These are phyloP conservation scores for Anguilla marmorata DNA, from an alignment of 2,797 vertebrate species.

Conservation along the genomic window DNA sequence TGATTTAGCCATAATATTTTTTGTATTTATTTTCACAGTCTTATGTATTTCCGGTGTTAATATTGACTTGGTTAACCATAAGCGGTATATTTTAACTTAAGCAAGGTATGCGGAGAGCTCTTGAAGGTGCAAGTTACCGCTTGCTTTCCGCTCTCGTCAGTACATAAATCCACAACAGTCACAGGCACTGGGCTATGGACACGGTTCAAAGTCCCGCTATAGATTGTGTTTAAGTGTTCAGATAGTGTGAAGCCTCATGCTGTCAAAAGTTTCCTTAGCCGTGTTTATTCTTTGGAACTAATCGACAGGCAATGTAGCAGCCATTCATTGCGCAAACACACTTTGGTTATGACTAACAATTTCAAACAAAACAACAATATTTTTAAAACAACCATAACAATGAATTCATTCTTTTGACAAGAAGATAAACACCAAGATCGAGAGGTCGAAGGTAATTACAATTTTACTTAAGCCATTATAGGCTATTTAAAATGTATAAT, in stretches of 20 bases:
- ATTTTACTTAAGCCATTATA: background rate
- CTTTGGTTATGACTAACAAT: background rate
- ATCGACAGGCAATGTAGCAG: constrained; percentile 17
- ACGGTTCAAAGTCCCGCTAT: constrained; percentile 69
- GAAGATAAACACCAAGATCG: background rate
- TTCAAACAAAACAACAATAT: background rate
- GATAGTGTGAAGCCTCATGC: constrained; percentile 28
- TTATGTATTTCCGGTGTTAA: background rate
- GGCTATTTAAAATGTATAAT: background rate
- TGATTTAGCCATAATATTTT: background rate
- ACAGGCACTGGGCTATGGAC: constrained; percentile 54
- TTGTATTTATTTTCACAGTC: background rate
- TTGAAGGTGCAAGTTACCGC: constrained; percentile 49
- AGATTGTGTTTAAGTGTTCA: constrained; percentile 35
- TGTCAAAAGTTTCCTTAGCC: constrained; percentile 25
- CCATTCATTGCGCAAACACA: constrained; percentile 6
- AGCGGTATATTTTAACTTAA: constrained; percentile 7
- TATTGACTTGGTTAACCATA: background rate
- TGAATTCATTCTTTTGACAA: constrained; percentile 8
- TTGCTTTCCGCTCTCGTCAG: constrained; percentile 33
- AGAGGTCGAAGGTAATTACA: background rate
- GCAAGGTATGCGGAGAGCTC: constrained; percentile 33
- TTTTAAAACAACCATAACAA: background rate
- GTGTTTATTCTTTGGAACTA: constrained; percentile 34
- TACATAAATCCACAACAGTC: constrained; percentile 58